Evolutionary conservation across 2,113 vertebrate species (phyloP).

Genomic region (Alethe castanea): DNA sequence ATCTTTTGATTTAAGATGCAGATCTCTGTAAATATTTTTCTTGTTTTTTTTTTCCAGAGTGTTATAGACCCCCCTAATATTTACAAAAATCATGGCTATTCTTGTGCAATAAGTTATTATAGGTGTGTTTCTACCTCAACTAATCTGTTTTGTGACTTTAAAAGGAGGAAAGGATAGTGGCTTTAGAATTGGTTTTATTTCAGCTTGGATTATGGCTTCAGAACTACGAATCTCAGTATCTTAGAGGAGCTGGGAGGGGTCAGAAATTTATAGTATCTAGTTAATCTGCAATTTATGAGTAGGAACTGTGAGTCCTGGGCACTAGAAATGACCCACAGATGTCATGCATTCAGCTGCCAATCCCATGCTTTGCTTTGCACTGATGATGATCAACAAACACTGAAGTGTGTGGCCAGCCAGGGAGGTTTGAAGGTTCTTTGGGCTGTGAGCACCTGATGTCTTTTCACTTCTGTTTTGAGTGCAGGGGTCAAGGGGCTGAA

Average conservation of each 20-base stretch:
- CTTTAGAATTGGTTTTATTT: not conserved
- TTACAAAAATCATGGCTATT: not conserved
- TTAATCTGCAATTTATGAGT: not conserved
- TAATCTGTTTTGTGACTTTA: not conserved
- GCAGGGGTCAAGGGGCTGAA: rapidly evolving
- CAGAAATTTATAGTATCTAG: not conserved
- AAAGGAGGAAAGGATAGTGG: not conserved
- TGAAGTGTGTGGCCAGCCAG: not conserved
- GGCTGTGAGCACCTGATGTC: not conserved
- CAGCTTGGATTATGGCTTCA: not conserved
- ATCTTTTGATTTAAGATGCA: not conserved
- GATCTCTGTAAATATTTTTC: not conserved
- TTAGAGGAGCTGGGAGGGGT: not conserved
- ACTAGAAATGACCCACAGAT: not conserved
- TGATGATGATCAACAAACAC: not conserved
- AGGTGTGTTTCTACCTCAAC: not conserved
- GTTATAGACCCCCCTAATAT: not conserved
- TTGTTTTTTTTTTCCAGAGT: not conserved
- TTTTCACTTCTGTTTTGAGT: not conserved
- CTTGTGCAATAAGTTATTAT: not conserved
- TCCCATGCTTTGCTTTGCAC: not conserved
- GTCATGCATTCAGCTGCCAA: not conserved
- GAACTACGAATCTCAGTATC: not conserved
- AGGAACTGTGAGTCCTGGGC: not conserved
- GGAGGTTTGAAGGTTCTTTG: not conserved